Evolutionary conservation across 2,797 vertebrate species (phyloP).

Genomic region (Eulemur albifrons): DNA sequence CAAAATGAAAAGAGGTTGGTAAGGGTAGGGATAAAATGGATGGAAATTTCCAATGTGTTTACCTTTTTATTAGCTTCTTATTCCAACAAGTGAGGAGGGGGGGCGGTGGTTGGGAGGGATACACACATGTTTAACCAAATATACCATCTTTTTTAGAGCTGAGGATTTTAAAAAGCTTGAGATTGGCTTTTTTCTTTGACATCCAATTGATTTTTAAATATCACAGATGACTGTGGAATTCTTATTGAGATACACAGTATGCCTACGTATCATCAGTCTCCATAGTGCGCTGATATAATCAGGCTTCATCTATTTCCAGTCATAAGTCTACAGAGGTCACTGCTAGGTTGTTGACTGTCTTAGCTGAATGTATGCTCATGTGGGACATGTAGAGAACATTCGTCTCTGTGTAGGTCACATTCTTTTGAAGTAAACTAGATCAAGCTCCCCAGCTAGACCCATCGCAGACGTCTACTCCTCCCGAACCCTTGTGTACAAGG

Average conservation of each 20-base stretch:
- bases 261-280: background rate
- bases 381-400: background rate
- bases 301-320: background rate
- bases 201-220: background rate
- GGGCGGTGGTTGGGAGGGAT: accelerated
- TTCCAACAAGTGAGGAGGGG: background rate
- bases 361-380: no score
- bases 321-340: background rate
- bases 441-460: background rate
- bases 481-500: background rate
- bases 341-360: background rate
- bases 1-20: background rate
- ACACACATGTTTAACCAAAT: background rate
- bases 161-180: background rate
- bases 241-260: background rate
- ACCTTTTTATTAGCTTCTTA: background rate
- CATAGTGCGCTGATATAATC: background rate
- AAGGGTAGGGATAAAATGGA: background rate
- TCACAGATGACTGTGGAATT: background rate
- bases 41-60: background rate
- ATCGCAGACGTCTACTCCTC: background rate
- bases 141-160: background rate
- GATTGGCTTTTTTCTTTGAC: background rate
- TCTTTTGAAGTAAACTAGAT: background rate
- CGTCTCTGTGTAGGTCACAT: background rate